Conservation (phyloP, 1,140 invertebrate species). For the Procambarus virginalis region DNA sequence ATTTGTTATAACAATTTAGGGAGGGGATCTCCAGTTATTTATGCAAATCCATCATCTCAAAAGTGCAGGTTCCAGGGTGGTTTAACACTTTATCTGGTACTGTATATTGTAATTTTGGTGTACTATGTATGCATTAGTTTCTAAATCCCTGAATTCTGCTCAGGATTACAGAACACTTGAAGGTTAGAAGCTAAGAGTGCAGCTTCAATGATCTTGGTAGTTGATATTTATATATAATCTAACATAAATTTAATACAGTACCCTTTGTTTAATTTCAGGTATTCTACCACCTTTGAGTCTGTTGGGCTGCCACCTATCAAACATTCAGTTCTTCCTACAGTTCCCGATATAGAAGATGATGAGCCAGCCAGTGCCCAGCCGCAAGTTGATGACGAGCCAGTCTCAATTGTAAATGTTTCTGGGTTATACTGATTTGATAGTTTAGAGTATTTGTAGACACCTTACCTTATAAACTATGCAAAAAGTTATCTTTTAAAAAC, state of each 20-base stretch:
- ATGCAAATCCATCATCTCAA: too few species aligned
- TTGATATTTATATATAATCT: background rate
- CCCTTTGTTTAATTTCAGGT: conserved; percentile 9
- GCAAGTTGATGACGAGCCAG: background rate
- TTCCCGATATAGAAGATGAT: conserved; percentile 38
- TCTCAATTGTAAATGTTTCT: background rate
- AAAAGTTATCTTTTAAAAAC: too few species aligned
- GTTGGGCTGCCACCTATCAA: conserved; percentile 48
- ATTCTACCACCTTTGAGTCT: conserved; percentile 46
- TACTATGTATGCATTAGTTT: too few species aligned
- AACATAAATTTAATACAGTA: background rate
- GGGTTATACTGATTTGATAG: background rate
- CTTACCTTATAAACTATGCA: background rate
- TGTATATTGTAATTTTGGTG: too few species aligned
- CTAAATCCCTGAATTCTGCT: too few species aligned
- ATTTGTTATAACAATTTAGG: too few species aligned
- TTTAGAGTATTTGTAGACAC: background rate
- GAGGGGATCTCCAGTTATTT: too few species aligned
- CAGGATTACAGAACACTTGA: too few species aligned
- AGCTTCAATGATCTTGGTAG: too few species aligned
- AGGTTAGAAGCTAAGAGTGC: too few species aligned
- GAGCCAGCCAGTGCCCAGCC: background rate
- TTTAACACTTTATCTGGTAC: too few species aligned
- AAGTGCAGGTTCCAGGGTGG: too few species aligned
- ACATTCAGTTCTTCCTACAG: conserved; percentile 47